These are phyloP conservation scores for Ciconia maguari DNA, from an alignment of 2,113 vertebrate genomes.

Conservation along the genomic window DNA sequence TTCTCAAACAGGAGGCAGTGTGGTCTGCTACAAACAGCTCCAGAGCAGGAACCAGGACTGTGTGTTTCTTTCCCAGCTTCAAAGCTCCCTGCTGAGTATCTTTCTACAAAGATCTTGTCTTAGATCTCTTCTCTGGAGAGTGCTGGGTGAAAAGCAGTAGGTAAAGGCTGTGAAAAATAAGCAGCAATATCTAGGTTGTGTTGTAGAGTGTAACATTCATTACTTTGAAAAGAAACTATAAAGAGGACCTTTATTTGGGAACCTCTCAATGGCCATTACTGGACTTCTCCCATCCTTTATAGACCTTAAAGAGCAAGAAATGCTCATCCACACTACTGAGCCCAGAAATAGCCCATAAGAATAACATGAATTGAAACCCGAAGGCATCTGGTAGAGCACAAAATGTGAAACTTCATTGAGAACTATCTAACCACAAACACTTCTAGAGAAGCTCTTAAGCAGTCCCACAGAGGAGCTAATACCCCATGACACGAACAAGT, in stretches of 20 bases:
- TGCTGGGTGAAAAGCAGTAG: background rate
- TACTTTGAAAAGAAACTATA: background rate
- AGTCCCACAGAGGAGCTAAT: background rate
- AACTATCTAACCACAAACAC: background rate
- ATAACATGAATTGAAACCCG: background rate
- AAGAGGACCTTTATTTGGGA: background rate
- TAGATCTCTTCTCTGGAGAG: background rate
- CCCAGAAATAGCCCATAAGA: background rate
- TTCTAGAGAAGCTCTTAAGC: background rate
- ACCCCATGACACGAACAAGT: background rate
- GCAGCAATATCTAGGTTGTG: background rate
- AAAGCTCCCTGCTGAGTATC: background rate
- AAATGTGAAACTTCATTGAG: background rate
- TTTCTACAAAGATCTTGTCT: background rate
- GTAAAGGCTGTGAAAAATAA: background rate
- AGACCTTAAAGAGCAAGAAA: background rate
- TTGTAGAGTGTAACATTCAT: background rate
- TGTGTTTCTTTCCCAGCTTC: background rate
- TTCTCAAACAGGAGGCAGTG: constrained; percentile 54
- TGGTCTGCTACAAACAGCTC: background rate
- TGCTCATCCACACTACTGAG: background rate
- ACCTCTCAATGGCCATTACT: background rate
- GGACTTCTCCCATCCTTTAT: background rate
- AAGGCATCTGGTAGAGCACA: background rate
- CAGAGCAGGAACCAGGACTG: background rate